Percentiles rank a stretch among this genome's conserved stretches.
Evolutionary conservation across 2,113 vertebrate genomes (phyloP).

Genomic region (Petaurus breviceps): DNA sequence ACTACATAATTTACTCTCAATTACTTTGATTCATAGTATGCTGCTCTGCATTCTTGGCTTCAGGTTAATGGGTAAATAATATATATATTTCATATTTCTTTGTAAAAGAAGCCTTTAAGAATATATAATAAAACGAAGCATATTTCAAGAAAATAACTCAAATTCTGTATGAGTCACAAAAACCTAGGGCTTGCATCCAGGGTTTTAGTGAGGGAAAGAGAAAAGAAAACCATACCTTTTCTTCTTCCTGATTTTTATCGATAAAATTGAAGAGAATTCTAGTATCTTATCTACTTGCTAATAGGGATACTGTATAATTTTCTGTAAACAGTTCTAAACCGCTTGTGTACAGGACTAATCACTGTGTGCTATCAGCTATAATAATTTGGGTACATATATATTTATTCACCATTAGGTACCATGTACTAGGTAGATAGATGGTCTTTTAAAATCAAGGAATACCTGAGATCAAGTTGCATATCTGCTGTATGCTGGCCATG

Average conservation of each 20-base stretch:
- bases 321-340: constrained; percentile 41
- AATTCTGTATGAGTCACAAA: neutral
- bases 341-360: constrained; percentile 18
- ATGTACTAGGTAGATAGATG: neutral
- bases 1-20: constrained; percentile 45
- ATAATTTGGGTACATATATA: constrained; percentile 8
- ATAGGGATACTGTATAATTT: neutral
- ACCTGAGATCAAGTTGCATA: neutral
- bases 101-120: constrained; percentile 17
- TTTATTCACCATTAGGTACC: neutral
- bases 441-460: neutral
- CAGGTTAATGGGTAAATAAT: constrained; percentile 53
- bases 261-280: constrained; percentile 21
- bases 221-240: neutral
- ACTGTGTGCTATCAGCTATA: neutral
- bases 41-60: constrained; percentile 44
- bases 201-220: neutral
- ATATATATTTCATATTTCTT: constrained; percentile 24
- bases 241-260: constrained; percentile 9
- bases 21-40: constrained; percentile 44
- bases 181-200: neutral
- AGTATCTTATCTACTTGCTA: constrained; percentile 18
- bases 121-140: constrained; percentile 37
- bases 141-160: neutral
- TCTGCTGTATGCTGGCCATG: neutral